Evolutionary conservation across 2,888 invertebrate genomes (phyloP).

Genomic region (Hyppa rectilinea): DNA sequence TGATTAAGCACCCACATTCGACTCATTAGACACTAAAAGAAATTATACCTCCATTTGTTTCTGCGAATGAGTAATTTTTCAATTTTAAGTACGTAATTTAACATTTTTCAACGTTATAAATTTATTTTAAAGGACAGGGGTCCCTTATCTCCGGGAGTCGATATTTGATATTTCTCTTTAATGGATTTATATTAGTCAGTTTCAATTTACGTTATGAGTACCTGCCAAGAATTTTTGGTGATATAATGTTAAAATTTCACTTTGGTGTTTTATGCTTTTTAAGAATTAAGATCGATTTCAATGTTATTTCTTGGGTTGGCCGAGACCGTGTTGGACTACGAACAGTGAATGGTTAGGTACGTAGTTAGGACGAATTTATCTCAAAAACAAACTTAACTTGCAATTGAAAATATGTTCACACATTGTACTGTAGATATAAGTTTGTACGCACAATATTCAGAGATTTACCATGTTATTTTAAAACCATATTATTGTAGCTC

Average conservation of each 20-base stretch:
- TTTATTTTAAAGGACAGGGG: constrained; percentile 76
- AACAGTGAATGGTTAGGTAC: too few relatives aligned
- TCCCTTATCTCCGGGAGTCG: constrained; percentile 70
- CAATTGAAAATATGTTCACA: too few relatives aligned
- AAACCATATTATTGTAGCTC: too few relatives aligned
- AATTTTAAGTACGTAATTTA: constrained; percentile 62
- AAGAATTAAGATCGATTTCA: constrained; percentile 44
- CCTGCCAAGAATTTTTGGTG: constrained; percentile 69
- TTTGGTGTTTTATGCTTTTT: constrained; percentile 45
- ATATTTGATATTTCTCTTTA: constrained; percentile 82
- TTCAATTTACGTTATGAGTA: constrained; percentile 81
- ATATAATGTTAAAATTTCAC: constrained; percentile 61
- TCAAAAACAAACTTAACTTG: too few relatives aligned
- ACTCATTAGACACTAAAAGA: constrained; percentile 69
- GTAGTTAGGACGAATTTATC: too few relatives aligned
- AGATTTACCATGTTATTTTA: too few relatives aligned
- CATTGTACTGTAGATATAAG: too few relatives aligned
- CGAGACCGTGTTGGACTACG: too few relatives aligned
- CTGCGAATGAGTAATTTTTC: constrained; percentile 66
- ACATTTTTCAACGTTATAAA: constrained; percentile 76
- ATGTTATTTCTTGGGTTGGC: constrained; percentile 19
- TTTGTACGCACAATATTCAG: too few relatives aligned
- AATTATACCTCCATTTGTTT: constrained; percentile 68
- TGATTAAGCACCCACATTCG: constrained; percentile 78
- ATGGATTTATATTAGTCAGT: constrained; percentile 81